phyloP scores from a whole-genome alignment of 64 coral and sea anemone species.

The Pachyseris speciosa region DNA sequence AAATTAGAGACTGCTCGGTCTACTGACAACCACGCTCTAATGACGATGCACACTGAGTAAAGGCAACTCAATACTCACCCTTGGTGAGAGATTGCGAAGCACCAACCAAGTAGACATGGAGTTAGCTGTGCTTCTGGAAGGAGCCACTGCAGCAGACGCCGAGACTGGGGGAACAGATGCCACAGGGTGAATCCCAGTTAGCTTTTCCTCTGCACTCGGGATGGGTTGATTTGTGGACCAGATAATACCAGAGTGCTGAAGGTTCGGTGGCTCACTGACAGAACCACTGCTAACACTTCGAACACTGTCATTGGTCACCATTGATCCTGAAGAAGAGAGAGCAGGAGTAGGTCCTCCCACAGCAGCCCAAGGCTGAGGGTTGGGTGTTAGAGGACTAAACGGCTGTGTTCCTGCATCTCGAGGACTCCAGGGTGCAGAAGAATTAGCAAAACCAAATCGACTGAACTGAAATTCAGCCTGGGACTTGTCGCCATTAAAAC shows the following conservation, averaged over 20 bases:
- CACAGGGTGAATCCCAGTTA: neutral
- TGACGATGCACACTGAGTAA: neutral
- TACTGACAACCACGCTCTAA: neutral
- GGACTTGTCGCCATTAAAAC: slow-evolving; percentile 9
- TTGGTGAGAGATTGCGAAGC: slow-evolving; percentile 87
- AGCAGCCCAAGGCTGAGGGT: slow-evolving; percentile 90
- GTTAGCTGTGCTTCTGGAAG: slow-evolving; percentile 38
- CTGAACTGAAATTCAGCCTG: slow-evolving; percentile 83
- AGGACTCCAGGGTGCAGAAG: slow-evolving; percentile 77
- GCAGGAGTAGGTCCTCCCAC: slow-evolving; percentile 78
- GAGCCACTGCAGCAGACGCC: slow-evolving; percentile 5
- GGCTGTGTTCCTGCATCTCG: slow-evolving; percentile 68
- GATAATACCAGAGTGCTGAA: slow-evolving; percentile 82
- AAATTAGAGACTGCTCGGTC: too few relatives aligned
- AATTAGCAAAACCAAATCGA: slow-evolving; percentile 74
- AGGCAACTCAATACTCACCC: slow-evolving; percentile 61
- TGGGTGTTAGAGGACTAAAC: slow-evolving; percentile 58
- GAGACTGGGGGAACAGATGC: slow-evolving; percentile 43
- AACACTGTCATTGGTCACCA: slow-evolving; percentile 52
- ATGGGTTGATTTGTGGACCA: slow-evolving; percentile 95
- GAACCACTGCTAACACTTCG: slow-evolving; percentile 41
- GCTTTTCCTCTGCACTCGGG: slow-evolving; percentile 84
- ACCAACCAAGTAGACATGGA: slow-evolving; percentile 98
- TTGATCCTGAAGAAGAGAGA: slow-evolving; percentile 38
- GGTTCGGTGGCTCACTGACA: slow-evolving; percentile 56